These are phyloP conservation scores for Chrysopa pallens DNA, from an alignment of 1,140 invertebrate species.

Conservation along the genomic window DNA sequence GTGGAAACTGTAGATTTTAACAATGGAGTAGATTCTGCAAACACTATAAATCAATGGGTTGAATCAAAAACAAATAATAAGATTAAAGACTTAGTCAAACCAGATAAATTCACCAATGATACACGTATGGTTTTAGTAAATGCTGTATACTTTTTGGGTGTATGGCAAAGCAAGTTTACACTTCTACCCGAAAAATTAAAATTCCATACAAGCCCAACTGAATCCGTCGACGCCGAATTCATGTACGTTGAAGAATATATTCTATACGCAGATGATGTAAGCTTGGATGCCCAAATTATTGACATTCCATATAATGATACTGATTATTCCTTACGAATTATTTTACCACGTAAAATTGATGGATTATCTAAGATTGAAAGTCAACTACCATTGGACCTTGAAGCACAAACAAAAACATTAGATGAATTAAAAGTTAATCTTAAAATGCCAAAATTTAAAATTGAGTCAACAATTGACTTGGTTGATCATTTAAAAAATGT, in stretches of 20 bases:
- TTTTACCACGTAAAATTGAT: constrained; percentile 41
- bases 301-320: constrained; percentile 35
- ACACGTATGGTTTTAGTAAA: constrained; percentile 56
- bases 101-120: constrained; percentile 28
- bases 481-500: constrained; percentile 34
- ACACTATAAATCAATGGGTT: constrained; percentile 52
- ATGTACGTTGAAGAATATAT: constrained; percentile 38
- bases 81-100: constrained; percentile 44
- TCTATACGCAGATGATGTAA: constrained; percentile 25
- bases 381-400: constrained; percentile 8
- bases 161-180: constrained; percentile 39
- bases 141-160: constrained; percentile 72
- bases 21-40: constrained; percentile 20
- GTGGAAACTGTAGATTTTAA: constrained; percentile 34
- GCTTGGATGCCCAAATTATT: constrained; percentile 31
- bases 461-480: constrained; percentile 40
- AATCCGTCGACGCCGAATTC: constrained; percentile 35
- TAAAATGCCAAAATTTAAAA: constrained; percentile 48
- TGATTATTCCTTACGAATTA: constrained; percentile 41
- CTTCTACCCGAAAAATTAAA: constrained; percentile 20
- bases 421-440: constrained; percentile 12
- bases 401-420: constrained; percentile 11
- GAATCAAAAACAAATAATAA: constrained; percentile 50
- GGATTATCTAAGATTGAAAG: constrained; percentile 24
- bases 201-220: constrained; percentile 27